Conservation (phyloP, 2,888 invertebrate species). For the Teinopalpus imperialis region DNA sequence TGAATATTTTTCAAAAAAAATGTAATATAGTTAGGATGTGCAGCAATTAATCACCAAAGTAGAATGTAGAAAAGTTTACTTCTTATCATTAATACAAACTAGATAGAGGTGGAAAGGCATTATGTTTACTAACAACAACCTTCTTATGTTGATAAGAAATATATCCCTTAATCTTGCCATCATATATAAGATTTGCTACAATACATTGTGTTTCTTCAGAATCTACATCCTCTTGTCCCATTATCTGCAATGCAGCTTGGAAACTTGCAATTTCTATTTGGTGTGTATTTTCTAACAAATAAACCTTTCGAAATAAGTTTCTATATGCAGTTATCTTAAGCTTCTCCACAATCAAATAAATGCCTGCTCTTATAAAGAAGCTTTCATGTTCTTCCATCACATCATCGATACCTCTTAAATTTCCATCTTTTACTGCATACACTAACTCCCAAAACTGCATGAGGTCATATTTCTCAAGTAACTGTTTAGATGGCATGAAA, state of each 20-base stretch:
- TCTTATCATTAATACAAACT: conserved; percentile 67
- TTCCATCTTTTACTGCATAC: conserved; percentile 94
- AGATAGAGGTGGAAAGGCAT: conserved; percentile 94
- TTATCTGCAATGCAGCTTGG: conserved; percentile 89
- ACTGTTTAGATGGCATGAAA: conserved; percentile 91
- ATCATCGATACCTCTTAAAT: conserved; percentile 90
- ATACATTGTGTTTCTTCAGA: conserved; percentile 98
- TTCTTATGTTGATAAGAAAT: conserved; percentile 98
- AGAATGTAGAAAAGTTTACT: background rate
- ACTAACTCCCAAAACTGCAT: conserved; percentile 95
- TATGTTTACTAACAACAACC: conserved; percentile 97
- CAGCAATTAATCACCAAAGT: background rate
- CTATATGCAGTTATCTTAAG: conserved; percentile 96
- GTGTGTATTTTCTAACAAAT: conserved; percentile 88
- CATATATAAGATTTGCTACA: conserved; percentile 97
- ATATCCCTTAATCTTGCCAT: conserved; percentile 98
- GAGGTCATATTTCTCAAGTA: conserved; percentile 94
- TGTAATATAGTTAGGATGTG: too few species aligned
- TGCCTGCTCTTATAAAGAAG: conserved; percentile 98
- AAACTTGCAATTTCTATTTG: conserved; percentile 94
- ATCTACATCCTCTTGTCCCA: conserved; percentile 93
- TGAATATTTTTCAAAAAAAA: too few species aligned
- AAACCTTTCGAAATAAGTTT: conserved; percentile 97
- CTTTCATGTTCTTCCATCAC: conserved; percentile 93
- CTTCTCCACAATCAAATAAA: conserved; percentile 98